Base-by-base conservation (phyloP, 2,797 vertebrate species). In the Gallinago solitaria region DNA sequence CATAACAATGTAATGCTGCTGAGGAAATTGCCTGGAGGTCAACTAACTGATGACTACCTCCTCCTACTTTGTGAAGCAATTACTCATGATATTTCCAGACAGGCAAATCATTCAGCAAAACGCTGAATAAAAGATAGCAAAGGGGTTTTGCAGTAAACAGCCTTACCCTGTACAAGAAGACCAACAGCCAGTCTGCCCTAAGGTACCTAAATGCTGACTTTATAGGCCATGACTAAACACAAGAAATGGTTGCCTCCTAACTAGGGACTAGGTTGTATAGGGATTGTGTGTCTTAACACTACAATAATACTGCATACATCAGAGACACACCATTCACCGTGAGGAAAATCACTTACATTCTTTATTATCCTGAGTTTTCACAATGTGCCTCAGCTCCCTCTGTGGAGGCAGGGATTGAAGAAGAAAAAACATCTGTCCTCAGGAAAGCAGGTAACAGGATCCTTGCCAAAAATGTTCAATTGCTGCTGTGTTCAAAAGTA, bases 31-130 rank as follows among this genome's bases (percentile, higher is more conserved):
- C 39, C 35, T 48, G 37, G 39, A 85, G n/a, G 57, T 56, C 74
- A 60, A 4, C 35, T 48, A 60, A 54, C 41, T 47, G 63, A 51
- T 64, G 41, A 90, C 33, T 71, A 37, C 11, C 32, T 54, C 59
- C 27, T 61, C 39, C 37, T 87, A 25, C 19, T 70, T 9, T 47
- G 4, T 60, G 64, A 91, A 56, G 47, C n/a, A 73, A 71, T 88
- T 88, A 93, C 41, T 91, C 86, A 78, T 6, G 8, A 4, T 57
- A 35, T 37, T 92, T 92, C 61, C 84, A 90, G 73, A 57, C 9
- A 18, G 71, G 43, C 60, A 91, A 85, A 89, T 25, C 56, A 69
- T 35, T 84, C 78, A 91, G 51, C 25, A 87, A 70, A 89, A 70
- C 39, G 43, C n/a, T 18, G 9, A 67, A 60, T 56, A 53, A 84